Percentiles rank a stretch among this genome's conserved stretches.
phyloP scores from a whole-genome alignment of 2,888 invertebrate species.

The Cataglyphis cursor region DNA sequence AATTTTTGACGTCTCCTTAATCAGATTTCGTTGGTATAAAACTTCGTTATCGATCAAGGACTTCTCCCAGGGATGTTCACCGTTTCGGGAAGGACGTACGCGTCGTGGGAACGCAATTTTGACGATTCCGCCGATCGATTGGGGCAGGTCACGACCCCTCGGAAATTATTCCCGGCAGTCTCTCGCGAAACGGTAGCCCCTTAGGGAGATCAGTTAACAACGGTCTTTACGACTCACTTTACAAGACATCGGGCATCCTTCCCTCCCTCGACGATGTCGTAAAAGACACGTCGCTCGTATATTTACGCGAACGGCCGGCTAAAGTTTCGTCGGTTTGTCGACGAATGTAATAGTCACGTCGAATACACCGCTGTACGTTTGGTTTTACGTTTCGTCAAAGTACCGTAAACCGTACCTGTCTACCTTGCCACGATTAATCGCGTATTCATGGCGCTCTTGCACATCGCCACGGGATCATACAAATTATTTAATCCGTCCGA shows the following conservation, averaged over 20 bases:
- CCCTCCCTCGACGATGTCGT: slow-evolving; percentile 32
- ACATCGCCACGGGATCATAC: background rate
- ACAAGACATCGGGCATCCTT: slow-evolving; percentile 53
- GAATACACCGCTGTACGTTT: background rate
- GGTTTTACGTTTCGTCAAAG: slow-evolving; percentile 49
- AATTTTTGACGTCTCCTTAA: slow-evolving; percentile 4
- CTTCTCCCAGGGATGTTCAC: slow-evolving; percentile 39
- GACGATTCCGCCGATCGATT: slow-evolving; percentile 49
- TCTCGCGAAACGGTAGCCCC: slow-evolving; percentile 30
- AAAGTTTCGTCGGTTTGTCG: slow-evolving; percentile 26
- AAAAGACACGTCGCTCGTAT: slow-evolving; percentile 50
- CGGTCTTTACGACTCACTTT: slow-evolving; percentile 58
- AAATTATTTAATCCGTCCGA: slow-evolving; percentile 2
- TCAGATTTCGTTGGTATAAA: slow-evolving; percentile 16
- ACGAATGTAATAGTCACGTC: slow-evolving; percentile 43
- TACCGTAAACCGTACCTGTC: slow-evolving; percentile 4
- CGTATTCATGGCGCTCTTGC: slow-evolving; percentile 9
- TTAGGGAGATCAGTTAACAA: slow-evolving; percentile 46
- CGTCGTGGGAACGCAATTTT: slow-evolving; percentile 73
- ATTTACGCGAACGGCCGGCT: slow-evolving; percentile 8
- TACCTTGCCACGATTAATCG: background rate
- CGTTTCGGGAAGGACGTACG: slow-evolving; percentile 21
- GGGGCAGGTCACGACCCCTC: slow-evolving; percentile 66
- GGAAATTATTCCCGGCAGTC: slow-evolving; percentile 47
- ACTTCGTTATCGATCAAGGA: slow-evolving; percentile 56